Conservation (phyloP, 2,888 invertebrate genomes). For the Isotomurus palustris region DNA sequence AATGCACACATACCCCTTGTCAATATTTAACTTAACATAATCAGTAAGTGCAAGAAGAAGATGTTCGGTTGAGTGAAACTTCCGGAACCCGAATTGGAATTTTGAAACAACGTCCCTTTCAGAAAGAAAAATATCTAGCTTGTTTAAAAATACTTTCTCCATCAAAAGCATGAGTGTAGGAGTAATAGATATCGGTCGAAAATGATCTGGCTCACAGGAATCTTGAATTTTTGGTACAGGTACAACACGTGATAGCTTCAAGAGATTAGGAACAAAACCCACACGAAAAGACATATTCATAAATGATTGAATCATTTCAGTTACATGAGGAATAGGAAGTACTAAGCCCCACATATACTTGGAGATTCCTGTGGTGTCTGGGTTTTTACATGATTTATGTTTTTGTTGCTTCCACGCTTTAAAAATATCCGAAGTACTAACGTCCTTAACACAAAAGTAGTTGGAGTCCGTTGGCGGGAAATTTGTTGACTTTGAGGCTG, state of each 20-base stretch:
- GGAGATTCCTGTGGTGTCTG: constrained; percentile 3
- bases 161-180: neutral
- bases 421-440: constrained; percentile 4
- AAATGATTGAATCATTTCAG: neutral
- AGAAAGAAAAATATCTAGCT: neutral
- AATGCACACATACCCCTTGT: constrained; percentile 4
- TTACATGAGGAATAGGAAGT: constrained; percentile 3
- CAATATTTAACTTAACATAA: constrained; percentile 3
- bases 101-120: too few species aligned
- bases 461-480: neutral
- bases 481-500: neutral
- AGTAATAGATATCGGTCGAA: neutral
- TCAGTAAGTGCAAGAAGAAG: constrained; percentile 15
- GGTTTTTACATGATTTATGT: neutral
- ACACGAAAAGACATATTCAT: neutral
- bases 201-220: neutral
- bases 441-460: neutral
- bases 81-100: constrained; percentile 16
- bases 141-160: neutral
- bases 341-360: constrained; percentile 7
- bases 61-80: constrained; percentile 15
- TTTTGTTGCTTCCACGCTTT: constrained; percentile 9
- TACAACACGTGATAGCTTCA: constrained; percentile 14
- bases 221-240: constrained; percentile 13
- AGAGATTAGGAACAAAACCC: neutral